Evolutionary conservation across 2,888 invertebrate species (phyloP).

Genomic region (Antitype chi): DNA sequence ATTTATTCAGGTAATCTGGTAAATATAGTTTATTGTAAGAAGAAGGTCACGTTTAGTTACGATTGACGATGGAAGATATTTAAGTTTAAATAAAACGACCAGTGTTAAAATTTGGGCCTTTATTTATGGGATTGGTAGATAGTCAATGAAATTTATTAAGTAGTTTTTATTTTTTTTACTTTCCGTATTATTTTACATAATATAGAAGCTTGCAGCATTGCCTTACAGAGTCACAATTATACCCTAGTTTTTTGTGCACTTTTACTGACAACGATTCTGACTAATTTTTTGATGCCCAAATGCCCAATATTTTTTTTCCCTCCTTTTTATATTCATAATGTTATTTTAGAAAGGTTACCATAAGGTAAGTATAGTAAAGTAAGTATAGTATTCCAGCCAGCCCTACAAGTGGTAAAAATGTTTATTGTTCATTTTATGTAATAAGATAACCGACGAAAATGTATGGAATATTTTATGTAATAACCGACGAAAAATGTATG

Average conservation of each 20-base stretch:
- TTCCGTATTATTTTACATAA: background rate
- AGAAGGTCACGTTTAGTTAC: background rate
- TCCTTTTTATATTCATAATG: background rate
- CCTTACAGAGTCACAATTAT: background rate
- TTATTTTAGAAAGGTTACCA: no score
- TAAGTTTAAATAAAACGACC: background rate
- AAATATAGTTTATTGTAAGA: background rate
- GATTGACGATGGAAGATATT: background rate
- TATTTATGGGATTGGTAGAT: background rate
- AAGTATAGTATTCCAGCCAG: no score
- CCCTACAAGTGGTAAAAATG: no score
- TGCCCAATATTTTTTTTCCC: background rate
- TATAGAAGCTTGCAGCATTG: background rate
- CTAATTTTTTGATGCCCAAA: background rate
- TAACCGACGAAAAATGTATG: no score
- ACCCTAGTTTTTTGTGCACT: background rate
- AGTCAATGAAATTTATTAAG: background rate
- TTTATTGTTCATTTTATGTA: no score
- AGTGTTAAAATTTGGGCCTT: background rate
- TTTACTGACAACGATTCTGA: background rate
- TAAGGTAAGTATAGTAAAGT: no score
- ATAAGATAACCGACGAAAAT: no score
- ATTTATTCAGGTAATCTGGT: slow-evolving; percentile 29
- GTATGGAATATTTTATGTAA: no score
- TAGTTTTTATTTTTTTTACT: background rate